Evolutionary conservation across 2,888 invertebrate genomes (phyloP).

Genomic region (Nemurella pictetii): DNA sequence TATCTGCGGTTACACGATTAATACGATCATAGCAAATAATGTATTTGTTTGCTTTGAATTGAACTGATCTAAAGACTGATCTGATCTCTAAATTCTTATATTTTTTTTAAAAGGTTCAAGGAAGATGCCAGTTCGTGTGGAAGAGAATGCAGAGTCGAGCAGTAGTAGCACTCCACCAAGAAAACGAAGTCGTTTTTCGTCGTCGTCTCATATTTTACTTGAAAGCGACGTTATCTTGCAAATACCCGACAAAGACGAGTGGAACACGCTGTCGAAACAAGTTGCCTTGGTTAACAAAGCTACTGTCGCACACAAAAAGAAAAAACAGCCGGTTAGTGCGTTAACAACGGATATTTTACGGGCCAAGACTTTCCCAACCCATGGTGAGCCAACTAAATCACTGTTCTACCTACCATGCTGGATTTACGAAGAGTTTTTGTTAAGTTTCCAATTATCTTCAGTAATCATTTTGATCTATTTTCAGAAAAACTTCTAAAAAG

Average conservation of each 20-base stretch:
- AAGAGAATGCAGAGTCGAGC: conserved; percentile 54
- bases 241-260: neutral
- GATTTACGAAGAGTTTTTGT: neutral
- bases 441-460: conserved; percentile 26
- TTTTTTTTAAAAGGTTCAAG: conserved; percentile 49
- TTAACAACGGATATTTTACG: neutral
- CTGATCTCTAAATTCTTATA: neutral
- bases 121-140: conserved; percentile 59
- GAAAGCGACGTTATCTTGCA: neutral
- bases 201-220: conserved; percentile 43
- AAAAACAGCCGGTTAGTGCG: neutral
- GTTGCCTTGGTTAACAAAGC: neutral
- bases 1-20: too few species aligned
- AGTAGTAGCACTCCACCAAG: conserved; percentile 50
- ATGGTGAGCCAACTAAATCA: neutral
- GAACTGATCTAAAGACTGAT: neutral
- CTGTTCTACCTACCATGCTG: neutral
- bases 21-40: too few species aligned
- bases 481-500: conserved; percentile 26
- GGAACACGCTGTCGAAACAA: neutral
- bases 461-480: conserved; percentile 23
- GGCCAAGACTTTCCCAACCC: neutral
- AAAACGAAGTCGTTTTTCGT: conserved; percentile 54
- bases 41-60: neutral
- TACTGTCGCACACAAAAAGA: neutral